Conservation (phyloP, 2,888 invertebrate species). For the Linyphia triangularis region DNA sequence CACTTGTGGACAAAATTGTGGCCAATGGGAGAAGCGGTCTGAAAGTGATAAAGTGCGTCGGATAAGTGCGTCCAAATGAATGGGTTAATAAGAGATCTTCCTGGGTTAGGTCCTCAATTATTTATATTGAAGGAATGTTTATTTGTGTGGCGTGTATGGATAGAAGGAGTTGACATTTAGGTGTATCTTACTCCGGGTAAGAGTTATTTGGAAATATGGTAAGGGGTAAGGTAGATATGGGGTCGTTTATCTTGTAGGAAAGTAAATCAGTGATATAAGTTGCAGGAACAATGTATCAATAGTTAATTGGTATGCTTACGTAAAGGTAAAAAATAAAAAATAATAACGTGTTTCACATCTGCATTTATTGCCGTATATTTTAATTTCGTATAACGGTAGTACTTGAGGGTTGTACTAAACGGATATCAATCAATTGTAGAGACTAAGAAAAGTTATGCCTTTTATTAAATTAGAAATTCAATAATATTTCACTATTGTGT, state of each 20-base stretch:
- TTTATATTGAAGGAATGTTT: neutral
- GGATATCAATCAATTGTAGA: too few species aligned
- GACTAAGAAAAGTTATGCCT: too few species aligned
- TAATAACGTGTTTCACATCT: too few species aligned
- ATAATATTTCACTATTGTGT: too few species aligned
- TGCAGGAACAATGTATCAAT: too few species aligned
- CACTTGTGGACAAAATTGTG: neutral
- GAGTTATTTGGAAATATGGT: neutral
- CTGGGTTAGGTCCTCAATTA: neutral
- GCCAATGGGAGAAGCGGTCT: neutral
- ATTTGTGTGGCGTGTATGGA: neutral
- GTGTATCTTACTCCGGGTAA: neutral
- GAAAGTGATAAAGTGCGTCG: neutral
- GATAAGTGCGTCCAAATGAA: constrained; percentile 3
- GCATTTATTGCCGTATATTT: too few species aligned
- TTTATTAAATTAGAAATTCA: too few species aligned
- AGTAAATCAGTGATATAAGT: neutral
- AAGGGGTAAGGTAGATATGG: neutral
- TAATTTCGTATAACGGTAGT: too few species aligned
- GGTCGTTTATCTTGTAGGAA: neutral
- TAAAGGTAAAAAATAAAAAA: too few species aligned
- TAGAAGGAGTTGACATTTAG: neutral
- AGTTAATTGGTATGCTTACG: too few species aligned
- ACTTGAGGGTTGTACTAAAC: too few species aligned
- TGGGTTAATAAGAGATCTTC: neutral